Base-by-base conservation (phyloP, 2,113 vertebrate species). In the Bolborhynchus lineola region DNA sequence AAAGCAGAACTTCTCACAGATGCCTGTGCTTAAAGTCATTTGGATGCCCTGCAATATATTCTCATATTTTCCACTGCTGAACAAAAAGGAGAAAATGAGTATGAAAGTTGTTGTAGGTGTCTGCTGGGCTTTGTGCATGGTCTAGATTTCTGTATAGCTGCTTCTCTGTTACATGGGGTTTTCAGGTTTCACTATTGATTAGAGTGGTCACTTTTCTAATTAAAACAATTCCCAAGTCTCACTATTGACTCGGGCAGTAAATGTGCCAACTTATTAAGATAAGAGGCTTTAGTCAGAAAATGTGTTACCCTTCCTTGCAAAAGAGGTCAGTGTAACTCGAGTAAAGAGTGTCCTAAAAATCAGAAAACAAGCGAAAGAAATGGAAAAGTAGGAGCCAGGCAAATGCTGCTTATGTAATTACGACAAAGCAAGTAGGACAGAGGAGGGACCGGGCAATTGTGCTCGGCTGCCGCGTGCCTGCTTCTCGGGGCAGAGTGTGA, bases 291-390 rank as follows among this genome's bases (percentile, higher is more conserved):
- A 92, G 70, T 88, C 62, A 89, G 95, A 92, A 94, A 93, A 96
- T 87, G 77, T 15, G 37, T 15, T 90, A 71, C 72, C 23, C n/a
- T 96, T 64, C 85, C 83, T 90, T 2, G 4, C 69, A 92, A 96
- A 97, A 87, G 88, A 93, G 95, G 90, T 96, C 94, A 97, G 86
- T 93, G 92, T 97, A 96, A 94, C 92, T 96, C 2, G 37, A 96
- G 83, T 78, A 90, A 86, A 93, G 55, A 7, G 60, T 62, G 93
- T 72, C 92, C 95, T 95, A 93, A 95, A 97, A 97, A 97, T 95
- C 42, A 62, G 86, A 91, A 91, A 94, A 55, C 78, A 77, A 86
- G 85, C 4, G 1, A 81, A 88, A 75, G 81, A 95, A 91, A 86
- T 0, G 6, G 41, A 59, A 71, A 94, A 91, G 81, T 26, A 88